phyloP scores from a whole-genome alignment of 2,113 vertebrate species.

The Bettongia penicillata region DNA sequence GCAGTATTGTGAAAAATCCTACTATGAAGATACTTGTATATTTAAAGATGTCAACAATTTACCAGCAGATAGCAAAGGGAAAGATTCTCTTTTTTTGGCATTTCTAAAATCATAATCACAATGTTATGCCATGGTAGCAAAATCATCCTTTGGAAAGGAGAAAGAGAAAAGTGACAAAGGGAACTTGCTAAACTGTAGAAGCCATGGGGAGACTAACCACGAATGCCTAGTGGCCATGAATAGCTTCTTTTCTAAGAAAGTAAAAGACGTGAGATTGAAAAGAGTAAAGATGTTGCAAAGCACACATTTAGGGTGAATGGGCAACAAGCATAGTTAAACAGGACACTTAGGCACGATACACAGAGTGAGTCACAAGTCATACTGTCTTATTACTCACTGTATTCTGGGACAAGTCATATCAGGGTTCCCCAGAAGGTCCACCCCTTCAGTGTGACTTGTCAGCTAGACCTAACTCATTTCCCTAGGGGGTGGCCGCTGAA shows the following conservation, averaged over 20 bases:
- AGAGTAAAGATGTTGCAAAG: constrained; percentile 30
- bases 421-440: neutral
- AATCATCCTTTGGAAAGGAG: constrained; percentile 52
- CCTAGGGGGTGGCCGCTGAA: neutral
- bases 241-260: constrained; percentile 68
- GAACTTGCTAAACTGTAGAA: constrained; percentile 54
- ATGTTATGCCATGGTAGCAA: constrained; percentile 24
- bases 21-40: constrained; percentile 53
- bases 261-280: constrained; percentile 58
- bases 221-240: neutral
- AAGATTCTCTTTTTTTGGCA: constrained; percentile 62
- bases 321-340: neutral
- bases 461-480: neutral
- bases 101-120: constrained; percentile 67
- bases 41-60: constrained; percentile 75
- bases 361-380: neutral
- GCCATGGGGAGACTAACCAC: neutral
- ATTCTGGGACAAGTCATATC: neutral
- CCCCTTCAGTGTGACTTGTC: neutral
- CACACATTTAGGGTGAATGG: constrained; percentile 14
- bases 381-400: neutral
- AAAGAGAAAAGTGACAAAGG: constrained; percentile 48
- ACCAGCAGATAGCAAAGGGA: constrained; percentile 63
- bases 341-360: neutral
- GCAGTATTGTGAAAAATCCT: constrained; percentile 65